Evolutionary conservation across 2,888 invertebrate species (phyloP), one percentile per base, ranked within the genome.

Genomic region (Diploptera punctata): DNA sequence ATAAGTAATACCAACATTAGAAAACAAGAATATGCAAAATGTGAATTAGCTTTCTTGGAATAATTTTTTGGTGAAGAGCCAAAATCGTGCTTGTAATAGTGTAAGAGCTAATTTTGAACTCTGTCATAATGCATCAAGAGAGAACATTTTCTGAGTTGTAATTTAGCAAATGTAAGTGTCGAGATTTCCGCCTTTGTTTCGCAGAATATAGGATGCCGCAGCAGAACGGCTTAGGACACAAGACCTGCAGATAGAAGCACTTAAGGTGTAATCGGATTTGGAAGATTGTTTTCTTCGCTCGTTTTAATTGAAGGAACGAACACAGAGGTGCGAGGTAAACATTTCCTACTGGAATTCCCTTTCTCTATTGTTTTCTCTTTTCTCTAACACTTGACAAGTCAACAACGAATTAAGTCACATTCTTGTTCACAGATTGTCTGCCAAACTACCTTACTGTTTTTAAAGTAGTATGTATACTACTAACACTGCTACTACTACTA

Each of bases 201-300:
- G 24, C 52, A 21, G 19, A 9, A 24, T 9, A 24, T 19, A 18
- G 38, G 21, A 62, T 10, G 38, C 21, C 33, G 16, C 16, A 62
- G 33, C 49, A 49, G n/a, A n/a, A 18, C 38, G 62, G 43, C 43
- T 62, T 62, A 43, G 43, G 43, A 21, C 62, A 43, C 43, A 38
- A 10, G 62, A 62, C 43, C 62, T 43, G 38, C 21, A 62, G 24
- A 62, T 43, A 62, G 62, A 62, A 62, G 62, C 62, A 62, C 62
- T 62, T 43, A 68, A 54, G 68, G 26, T 43, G 57, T 72, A 72
- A 72, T 72, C 72, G 68, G 72, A 68, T 72, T 67, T 72, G 38
- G 67, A 72, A 68, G 72, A 72, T 60, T 72, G 72, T 72, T 72
- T 33, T 68, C 60, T 62, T 62, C 62, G 24, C 43, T n/a, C 62